phyloP scores from a whole-genome alignment of 2,113 vertebrate species.

The Phaethon lepturus region DNA sequence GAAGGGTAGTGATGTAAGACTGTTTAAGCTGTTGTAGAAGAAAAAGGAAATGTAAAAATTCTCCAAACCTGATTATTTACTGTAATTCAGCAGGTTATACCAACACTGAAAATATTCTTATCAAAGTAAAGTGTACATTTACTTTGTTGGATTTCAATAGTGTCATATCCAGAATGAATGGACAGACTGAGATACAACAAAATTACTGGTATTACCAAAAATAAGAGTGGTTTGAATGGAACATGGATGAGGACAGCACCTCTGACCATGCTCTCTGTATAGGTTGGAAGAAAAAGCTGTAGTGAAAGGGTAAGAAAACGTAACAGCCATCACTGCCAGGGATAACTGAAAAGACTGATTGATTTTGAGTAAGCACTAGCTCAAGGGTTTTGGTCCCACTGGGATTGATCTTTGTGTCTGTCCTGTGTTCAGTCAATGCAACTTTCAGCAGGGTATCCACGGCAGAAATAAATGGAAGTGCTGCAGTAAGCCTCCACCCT shows the following conservation, averaged over 20 bases:
- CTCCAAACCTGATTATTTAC: constrained; percentile 10
- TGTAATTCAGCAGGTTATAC: not conserved
- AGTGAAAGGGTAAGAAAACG: constrained; percentile 53
- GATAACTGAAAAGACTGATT: constrained; percentile 57
- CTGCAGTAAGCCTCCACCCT: not conserved
- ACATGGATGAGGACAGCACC: not conserved
- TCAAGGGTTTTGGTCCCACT: constrained; percentile 51
- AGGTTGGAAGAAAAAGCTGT: constrained; percentile 46
- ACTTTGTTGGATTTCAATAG: not conserved
- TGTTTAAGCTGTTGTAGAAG: not conserved
- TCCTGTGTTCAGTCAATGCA: constrained; percentile 52
- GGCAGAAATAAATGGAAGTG: constrained; percentile 46
- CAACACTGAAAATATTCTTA: not conserved
- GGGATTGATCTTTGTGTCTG: constrained; percentile 59
- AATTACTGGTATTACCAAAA: not conserved
- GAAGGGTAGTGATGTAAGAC: not conserved
- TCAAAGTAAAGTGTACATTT: not conserved
- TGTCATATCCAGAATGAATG: not conserved
- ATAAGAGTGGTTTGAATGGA: not conserved
- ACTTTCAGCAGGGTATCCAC: constrained; percentile 58
- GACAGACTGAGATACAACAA: not conserved
- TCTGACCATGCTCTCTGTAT: constrained; percentile 2
- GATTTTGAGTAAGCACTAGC: constrained; percentile 63
- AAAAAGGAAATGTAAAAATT: not conserved
- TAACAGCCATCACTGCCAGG: constrained; percentile 55